Percentiles rank a stretch among this genome's conserved stretches.
Conservation (phyloP, 1,140 invertebrate species). For the Trichoplusia ni region DNA sequence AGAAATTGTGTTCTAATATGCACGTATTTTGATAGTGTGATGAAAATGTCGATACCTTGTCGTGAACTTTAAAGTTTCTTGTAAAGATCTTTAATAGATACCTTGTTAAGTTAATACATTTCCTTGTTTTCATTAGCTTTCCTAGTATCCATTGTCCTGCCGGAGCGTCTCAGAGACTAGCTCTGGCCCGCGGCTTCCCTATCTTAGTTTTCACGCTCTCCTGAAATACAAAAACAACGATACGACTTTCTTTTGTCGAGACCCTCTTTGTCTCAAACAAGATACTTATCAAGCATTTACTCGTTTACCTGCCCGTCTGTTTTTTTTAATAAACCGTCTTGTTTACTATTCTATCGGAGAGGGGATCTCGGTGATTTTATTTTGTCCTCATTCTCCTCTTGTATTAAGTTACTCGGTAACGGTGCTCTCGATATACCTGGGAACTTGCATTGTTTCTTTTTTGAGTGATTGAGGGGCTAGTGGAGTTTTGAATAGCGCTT, state of each 20-base stretch:
- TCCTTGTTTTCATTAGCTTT: conserved; percentile 12
- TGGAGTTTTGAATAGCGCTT: not conserved
- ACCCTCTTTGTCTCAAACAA: conserved; percentile 71
- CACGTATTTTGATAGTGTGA: too few relatives aligned
- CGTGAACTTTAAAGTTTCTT: too few relatives aligned
- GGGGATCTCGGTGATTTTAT: conserved; percentile 30
- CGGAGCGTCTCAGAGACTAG: not conserved
- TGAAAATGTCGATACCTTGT: too few relatives aligned
- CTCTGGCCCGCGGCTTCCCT: not conserved
- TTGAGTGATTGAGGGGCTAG: not conserved
- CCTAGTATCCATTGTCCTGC: conserved; percentile 4
- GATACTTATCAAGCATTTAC: conserved; percentile 75
- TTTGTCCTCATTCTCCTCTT: conserved; percentile 7
- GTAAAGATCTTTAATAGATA: not conserved
- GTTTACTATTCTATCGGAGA: conserved; percentile 35
- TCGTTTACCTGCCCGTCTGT: conserved; percentile 66
- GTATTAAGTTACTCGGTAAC: conserved; percentile 32
- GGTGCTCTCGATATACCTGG: conserved; percentile 14
- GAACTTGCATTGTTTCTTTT: not conserved
- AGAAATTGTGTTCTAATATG: too few relatives aligned
- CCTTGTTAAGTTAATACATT: not conserved
- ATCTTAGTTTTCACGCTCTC: conserved; percentile 23
- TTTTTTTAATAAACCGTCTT: conserved; percentile 58
- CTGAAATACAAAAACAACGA: conserved; percentile 64
- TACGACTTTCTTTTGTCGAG: conserved; percentile 66